Base-by-base conservation (phyloP, 2,113 vertebrate species). In the Acrocephalus arundinaceus region DNA sequence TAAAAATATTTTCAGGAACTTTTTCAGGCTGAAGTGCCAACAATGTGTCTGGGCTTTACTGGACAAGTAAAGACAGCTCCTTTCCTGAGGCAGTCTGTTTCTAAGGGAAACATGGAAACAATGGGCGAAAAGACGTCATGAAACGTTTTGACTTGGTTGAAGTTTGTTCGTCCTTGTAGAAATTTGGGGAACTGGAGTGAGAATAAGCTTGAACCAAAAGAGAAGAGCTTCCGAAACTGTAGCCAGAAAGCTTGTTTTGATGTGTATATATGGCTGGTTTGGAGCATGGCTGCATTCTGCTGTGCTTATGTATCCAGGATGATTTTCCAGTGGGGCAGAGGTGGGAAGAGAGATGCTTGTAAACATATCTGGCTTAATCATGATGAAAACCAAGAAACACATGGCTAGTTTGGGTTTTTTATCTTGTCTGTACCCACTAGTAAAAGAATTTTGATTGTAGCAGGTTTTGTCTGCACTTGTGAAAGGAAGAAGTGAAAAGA, bases 1-100 rank as follows among this genome's bases (percentile, higher is more conserved):
- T 86, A 83, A 80, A 96, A 96, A 72, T 81, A 74, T 76, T 93
- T 93, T 91, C 85, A 88, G 79, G 80, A 95, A 74, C 57, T 92
- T 91, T 31, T 87, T 91, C 55, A 90, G 30, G 52, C 71, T 80
- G 76, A 90, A 93, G 51, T 88, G 82, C 85, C 85, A 95, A 72
- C 93, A 94, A 30, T 89, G 48, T 74, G 78, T 71, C 75, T 88
- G 61, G 92, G 43, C 74, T 88, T 90, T 88, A 66, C 72, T 86
- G 92, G 82, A 55, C 57, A 57, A 90, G 48, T 85, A 72, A 89
- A 92, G 78, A 80, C 83, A 87, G 54, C 51, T 87, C 52, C 68
- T 91, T 87, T 85, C 94, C 94, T 39, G 52, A 80, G 91, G 85
- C 87, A 35, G 24, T 71, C 65, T 74, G 35, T 90, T 94, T 86